Evolutionary conservation across 2,888 invertebrate species (phyloP).

Genomic region (Eueremaeus valkanovi): DNA sequence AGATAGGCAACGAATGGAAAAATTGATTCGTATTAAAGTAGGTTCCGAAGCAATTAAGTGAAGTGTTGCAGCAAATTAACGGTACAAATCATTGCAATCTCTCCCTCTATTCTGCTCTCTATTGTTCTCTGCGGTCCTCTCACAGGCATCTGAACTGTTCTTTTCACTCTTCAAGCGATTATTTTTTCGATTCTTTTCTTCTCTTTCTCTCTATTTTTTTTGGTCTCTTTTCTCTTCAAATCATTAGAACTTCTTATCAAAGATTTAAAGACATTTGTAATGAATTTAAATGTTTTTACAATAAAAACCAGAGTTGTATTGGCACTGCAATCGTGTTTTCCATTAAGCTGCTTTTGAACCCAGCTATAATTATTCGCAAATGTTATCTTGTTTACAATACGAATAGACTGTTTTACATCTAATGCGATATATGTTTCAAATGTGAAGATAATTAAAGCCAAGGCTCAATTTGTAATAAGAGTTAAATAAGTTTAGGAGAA

Average conservation of each 20-base stretch:
- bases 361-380: too few relatives aligned
- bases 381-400: too few relatives aligned
- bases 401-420: too few relatives aligned
- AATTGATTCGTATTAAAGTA: slow-evolving; percentile 22
- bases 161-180: neutral
- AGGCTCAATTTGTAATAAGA: too few relatives aligned
- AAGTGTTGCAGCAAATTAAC: slow-evolving; percentile 33
- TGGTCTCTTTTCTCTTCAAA: too few relatives aligned
- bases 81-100: slow-evolving; percentile 17
- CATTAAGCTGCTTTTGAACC: too few relatives aligned
- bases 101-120: neutral
- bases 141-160: neutral
- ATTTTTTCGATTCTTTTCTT: neutral
- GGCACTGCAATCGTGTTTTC: too few relatives aligned
- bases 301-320: too few relatives aligned
- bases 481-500: too few relatives aligned
- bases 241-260: neutral
- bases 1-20: neutral
- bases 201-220: neutral
- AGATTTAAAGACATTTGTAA: neutral
- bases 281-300: neutral
- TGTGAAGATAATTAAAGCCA: too few relatives aligned
- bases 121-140: slow-evolving; percentile 9
- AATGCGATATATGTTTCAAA: too few relatives aligned
- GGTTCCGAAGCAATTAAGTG: slow-evolving; percentile 24